phyloP scores from a whole-genome alignment of 2,113 vertebrate genomes.

The Pachyramphus minor region DNA sequence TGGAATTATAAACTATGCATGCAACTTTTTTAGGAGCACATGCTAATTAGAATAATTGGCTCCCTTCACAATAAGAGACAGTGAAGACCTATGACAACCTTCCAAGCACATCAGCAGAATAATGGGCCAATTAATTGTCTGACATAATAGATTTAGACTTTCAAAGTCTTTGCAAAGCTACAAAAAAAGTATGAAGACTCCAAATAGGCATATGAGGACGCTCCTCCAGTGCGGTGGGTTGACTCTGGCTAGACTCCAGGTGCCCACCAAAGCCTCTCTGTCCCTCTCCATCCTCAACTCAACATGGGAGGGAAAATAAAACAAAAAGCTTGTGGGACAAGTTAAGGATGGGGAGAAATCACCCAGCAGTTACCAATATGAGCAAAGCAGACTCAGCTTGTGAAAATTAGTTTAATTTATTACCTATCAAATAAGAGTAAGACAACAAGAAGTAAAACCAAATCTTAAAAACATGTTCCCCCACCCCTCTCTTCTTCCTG shows the following conservation, averaged over 20 bases:
- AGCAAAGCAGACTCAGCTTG: not conserved
- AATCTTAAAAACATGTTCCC: not conserved
- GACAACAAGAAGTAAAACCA: not conserved
- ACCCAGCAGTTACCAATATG: not conserved
- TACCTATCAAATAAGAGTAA: not conserved
- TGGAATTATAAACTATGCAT: not conserved
- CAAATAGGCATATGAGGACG: not conserved
- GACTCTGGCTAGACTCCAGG: not conserved
- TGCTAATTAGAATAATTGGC: not conserved
- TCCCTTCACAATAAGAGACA: not conserved
- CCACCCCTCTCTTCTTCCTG: not conserved
- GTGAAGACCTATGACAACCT: not conserved
- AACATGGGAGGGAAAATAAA: not conserved
- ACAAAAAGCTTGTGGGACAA: rapidly evolving
- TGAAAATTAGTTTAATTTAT: not conserved
- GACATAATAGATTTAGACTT: not conserved
- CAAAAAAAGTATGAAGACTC: not conserved
- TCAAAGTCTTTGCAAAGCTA: not conserved
- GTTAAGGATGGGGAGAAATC: not conserved
- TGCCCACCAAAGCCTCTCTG: not conserved
- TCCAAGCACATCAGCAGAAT: not conserved
- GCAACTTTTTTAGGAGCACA: not conserved
- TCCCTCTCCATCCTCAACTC: not conserved
- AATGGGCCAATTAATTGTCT: not conserved
- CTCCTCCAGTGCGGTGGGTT: not conserved